phyloP scores from a whole-genome alignment of 2,113 vertebrate species.

The Grammomys dolichurus region DNA sequence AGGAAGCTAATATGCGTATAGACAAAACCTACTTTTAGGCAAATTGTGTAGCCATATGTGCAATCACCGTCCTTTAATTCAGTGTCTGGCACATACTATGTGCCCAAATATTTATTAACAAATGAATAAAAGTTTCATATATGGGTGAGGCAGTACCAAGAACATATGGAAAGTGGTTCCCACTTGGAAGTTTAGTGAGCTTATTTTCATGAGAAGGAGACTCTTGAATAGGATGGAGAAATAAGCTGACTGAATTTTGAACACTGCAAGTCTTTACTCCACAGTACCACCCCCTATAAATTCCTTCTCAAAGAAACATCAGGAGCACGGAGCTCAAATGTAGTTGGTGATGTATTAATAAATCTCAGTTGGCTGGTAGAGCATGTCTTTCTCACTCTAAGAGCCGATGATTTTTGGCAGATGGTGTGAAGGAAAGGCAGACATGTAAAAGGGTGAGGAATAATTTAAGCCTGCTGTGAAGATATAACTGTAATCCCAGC shows the following conservation, averaged over 20 bases:
- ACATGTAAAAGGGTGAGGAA: not conserved
- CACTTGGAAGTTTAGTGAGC: not conserved
- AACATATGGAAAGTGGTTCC: not conserved
- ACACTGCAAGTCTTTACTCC: not conserved
- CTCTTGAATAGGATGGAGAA: not conserved
- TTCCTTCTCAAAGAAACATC: not conserved
- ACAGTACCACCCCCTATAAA: not conserved
- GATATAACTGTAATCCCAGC: not conserved
- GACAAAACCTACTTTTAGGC: not conserved
- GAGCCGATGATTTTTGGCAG: not conserved
- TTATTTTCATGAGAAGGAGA: not conserved
- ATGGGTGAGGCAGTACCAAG: not conserved
- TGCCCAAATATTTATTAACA: conserved; percentile 9
- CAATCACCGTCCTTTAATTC: not conserved
- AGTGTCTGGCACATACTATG: not conserved
- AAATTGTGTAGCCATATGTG: not conserved
- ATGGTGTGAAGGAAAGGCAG: not conserved
- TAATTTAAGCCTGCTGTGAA: not conserved
- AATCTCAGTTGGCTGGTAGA: not conserved
- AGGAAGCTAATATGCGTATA: not conserved
- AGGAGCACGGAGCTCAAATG: not conserved
- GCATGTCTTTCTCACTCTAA: not conserved
- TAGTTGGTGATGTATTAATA: not conserved
- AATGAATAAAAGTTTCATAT: not conserved
- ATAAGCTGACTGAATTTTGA: not conserved